Percentiles rank a stretch among this genome's conserved stretches.
phyloP scores from a whole-genome alignment of 1,140 invertebrate genomes.

The Danaus melanippus region DNA sequence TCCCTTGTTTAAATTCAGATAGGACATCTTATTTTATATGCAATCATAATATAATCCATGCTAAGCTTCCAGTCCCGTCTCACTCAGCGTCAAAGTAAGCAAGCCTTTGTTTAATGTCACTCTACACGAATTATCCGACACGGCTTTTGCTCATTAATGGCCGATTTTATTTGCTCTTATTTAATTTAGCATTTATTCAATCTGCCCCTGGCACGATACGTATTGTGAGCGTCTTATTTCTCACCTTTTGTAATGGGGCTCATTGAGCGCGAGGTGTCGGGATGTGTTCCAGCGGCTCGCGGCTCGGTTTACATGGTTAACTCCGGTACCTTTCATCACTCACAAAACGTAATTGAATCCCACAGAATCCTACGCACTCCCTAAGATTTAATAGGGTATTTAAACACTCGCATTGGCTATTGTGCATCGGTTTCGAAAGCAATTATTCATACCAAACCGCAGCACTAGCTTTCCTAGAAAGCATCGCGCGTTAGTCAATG shows the following conservation, averaged over 20 bases:
- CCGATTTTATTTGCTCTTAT: conserved; percentile 67
- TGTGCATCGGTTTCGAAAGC: conserved; percentile 63
- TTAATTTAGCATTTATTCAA: conserved; percentile 72
- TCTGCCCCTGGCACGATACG: conserved; percentile 55
- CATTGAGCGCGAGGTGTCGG: conserved; percentile 67
- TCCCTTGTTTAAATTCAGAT: conserved; percentile 1
- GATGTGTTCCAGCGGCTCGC: conserved; percentile 59
- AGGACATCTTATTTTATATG: conserved; percentile 40
- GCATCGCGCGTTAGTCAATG: conserved; percentile 44
- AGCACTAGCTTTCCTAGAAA: conserved; percentile 53
- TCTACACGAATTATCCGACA: conserved; percentile 49
- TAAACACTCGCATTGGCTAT: conserved; percentile 70
- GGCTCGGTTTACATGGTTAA: conserved; percentile 63
- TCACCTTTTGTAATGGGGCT: conserved; percentile 67
- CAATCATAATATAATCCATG: conserved; percentile 37
- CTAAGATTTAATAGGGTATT: conserved; percentile 72
- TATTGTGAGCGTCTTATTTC: conserved; percentile 57
- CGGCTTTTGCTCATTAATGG: conserved; percentile 59
- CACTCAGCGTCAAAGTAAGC: conserved; percentile 28
- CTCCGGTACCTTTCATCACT: conserved; percentile 66
- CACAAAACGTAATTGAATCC: conserved; percentile 72
- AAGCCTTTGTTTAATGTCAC: conserved; percentile 48
- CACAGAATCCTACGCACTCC: conserved; percentile 65
- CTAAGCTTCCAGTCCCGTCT: conserved; percentile 24
- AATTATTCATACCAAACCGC: conserved; percentile 62